A percentile compares a stretch with the other conserved stretches of the same genome.
These are phyloP conservation scores for Oreocharis arfaki DNA, from an alignment of 2,113 vertebrate genomes.

Conservation along the genomic window DNA sequence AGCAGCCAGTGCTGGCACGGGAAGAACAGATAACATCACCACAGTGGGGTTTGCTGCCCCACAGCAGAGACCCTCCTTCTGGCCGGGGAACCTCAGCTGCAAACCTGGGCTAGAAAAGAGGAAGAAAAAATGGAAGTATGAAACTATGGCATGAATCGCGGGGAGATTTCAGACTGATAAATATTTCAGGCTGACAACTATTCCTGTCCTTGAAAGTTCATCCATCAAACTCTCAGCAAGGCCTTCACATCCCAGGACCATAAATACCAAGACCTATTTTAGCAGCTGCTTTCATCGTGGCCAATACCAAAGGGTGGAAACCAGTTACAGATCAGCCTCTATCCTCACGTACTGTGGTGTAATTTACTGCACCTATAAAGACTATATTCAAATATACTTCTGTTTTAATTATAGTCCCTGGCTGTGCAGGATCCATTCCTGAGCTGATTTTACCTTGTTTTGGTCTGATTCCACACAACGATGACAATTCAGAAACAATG, in stretches of 20 bases:
- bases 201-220: slow-evolving; percentile 62
- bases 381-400: neutral
- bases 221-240: slow-evolving; percentile 57
- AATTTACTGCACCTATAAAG: slow-evolving; percentile 26
- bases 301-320: neutral
- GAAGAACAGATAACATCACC: neutral
- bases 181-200: slow-evolving; percentile 63
- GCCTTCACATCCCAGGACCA: slow-evolving; percentile 36
- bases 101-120: neutral
- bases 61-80: neutral
- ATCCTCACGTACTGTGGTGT: neutral
- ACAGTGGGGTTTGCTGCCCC: neutral
- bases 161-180: slow-evolving; percentile 53
- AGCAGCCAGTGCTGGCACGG: neutral
- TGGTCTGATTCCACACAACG: neutral
- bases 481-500: neutral
- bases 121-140: neutral
- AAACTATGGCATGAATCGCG: neutral
- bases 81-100: neutral
- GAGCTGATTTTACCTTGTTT: slow-evolving; percentile 20
- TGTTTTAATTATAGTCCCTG: neutral
- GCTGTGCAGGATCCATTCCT: neutral
- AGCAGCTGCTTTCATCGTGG: neutral
- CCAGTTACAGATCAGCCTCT: slow-evolving; percentile 1
- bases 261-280: slow-evolving; percentile 58